Conservation (phyloP, 1,140 invertebrate genomes). For the Oryctes rhinoceros region DNA sequence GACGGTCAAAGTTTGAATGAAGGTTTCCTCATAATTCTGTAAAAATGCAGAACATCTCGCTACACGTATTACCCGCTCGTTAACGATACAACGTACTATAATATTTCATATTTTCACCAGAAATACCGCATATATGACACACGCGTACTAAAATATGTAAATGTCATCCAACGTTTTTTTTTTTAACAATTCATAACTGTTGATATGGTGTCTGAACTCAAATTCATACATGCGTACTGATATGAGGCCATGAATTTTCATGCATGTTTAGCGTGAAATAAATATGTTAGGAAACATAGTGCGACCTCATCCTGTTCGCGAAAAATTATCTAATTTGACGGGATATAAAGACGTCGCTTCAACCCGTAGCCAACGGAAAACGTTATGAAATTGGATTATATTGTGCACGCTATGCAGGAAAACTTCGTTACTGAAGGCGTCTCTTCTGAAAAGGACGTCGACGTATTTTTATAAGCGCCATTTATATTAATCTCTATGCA, state of each 20-base stretch:
- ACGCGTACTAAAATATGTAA: too few species aligned
- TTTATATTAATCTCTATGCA: conserved; percentile 2
- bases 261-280: neutral
- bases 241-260: conserved; percentile 11
- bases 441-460: too few species aligned
- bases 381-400: conserved; percentile 25
- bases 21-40: too few species aligned
- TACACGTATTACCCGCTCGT: too few species aligned
- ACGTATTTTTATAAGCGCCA: conserved; percentile 1
- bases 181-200: neutral
- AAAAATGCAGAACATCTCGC: too few species aligned
- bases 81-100: too few species aligned
- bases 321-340: conserved; percentile 21
- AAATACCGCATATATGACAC: too few species aligned
- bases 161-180: too few species aligned
- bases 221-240: neutral
- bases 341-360: neutral
- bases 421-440: neutral
- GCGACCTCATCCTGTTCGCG: neutral
- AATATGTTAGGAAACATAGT: conserved; percentile 19
- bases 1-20: too few species aligned
- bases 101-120: too few species aligned
- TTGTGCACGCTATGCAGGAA: neutral
- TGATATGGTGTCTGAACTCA: neutral
- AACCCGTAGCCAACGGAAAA: neutral